Evolutionary conservation across 35 echinoderm and acorn worm species (phyloP), one percentile per base, ranked within the genome.

Genomic region (Apostichopus californicus): DNA sequence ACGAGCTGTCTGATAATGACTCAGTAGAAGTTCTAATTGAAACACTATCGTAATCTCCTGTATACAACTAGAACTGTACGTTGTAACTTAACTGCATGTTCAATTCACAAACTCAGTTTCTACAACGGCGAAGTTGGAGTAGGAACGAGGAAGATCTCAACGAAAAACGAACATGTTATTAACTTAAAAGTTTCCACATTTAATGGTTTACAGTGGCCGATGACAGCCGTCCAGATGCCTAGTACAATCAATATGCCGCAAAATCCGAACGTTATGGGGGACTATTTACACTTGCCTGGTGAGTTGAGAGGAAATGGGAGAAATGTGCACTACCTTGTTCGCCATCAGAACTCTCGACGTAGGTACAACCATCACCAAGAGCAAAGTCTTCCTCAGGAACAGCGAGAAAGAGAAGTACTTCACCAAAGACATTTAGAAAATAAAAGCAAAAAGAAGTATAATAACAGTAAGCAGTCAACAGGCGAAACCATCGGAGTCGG

Each of bases 191-290:
- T 60, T 89, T 73, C 26, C 63, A 13, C 6, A 55, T 15, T 82
- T 72, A 72, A 14, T 46, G 24, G 86, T 52, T 72, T 64, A 22
- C 9, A 71, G 63, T 89, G 71, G 86, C 68, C 86, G 68, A 89
- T 89, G 86, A 89, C 86, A 89, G 86, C 86, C 86, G 86, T 89
- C 86, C 86, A 72, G 61, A 89, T 89, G 86, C 86, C 86, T 89
- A 89, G 86, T 55, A 89, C 86, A 73, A 73, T 89, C 24, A 61
- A 61, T 89, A 72, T 89, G 63, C 86, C 86, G 63, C 86, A 89
- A 89, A 89, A 89, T 89, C 86, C 86, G 60, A 89, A 73, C 86
- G 68, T 89, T 68, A 73, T 73, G 86, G 86, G 61, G 61, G 86
- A 89, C 13, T 89, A 72, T 73, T 68, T 89, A 64, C 86, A 73